A percentile compares a stretch with the other conserved stretches of the same genome.
Evolutionary conservation across 2,113 vertebrate species (phyloP).

Genomic region (Albula goreensis): DNA sequence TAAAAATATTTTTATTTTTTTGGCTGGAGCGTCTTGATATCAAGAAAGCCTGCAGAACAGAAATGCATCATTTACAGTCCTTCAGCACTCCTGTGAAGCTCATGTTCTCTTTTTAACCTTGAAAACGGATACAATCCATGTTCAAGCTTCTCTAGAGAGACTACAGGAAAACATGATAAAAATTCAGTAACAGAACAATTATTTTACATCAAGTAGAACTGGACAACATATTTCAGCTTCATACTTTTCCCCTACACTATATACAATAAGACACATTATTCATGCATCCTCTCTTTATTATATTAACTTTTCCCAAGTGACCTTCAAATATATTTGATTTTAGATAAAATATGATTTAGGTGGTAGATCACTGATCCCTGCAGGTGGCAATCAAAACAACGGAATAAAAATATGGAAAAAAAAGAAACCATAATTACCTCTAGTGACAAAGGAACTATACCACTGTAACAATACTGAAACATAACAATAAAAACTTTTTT

Average conservation of each 20-base stretch:
- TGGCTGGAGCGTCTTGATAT: conserved; percentile 40
- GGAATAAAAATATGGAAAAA: background rate
- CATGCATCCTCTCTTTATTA: background rate
- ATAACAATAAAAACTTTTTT: background rate
- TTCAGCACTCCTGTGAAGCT: background rate
- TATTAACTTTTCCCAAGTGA: background rate
- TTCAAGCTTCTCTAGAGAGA: background rate
- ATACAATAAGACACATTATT: background rate
- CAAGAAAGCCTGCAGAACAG: background rate
- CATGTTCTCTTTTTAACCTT: background rate
- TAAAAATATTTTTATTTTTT: conserved; percentile 45
- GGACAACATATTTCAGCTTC: background rate
- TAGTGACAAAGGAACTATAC: too few species aligned
- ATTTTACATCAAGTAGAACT: background rate
- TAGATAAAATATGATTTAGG: background rate
- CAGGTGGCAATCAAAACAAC: background rate
- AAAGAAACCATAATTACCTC: too few species aligned
- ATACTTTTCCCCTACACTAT: background rate
- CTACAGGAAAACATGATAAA: background rate
- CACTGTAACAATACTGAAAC: background rate
- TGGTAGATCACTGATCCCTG: background rate
- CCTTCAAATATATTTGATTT: background rate
- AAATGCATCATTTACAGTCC: background rate
- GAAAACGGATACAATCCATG: background rate
- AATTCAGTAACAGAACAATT: background rate